A percentile compares a stretch with the other conserved stretches of the same genome.
phyloP scores from a whole-genome alignment of 2,797 vertebrate genomes.

The Vipera latastei region DNA sequence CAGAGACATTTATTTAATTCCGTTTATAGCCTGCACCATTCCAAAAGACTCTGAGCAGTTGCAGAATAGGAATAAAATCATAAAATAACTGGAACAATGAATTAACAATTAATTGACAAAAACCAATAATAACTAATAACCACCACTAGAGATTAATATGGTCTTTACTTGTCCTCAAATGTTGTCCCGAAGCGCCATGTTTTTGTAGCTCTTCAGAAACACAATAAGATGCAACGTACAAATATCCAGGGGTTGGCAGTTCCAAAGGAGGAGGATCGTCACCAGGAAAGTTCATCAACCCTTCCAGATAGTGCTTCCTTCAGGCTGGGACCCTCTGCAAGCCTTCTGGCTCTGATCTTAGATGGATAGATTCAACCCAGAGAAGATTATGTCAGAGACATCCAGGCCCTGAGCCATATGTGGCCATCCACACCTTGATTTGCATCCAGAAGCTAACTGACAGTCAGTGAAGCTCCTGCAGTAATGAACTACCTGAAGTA shows the following conservation, averaged over 20 bases:
- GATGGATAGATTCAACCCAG: not conserved
- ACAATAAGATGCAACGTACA: not conserved
- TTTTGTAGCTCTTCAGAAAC: not conserved
- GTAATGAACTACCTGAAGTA: not conserved
- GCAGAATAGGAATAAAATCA: not conserved
- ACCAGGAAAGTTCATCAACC: not conserved
- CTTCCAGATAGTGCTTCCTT: not conserved
- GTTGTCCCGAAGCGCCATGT: not conserved
- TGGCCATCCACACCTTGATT: not conserved
- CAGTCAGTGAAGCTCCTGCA: not conserved
- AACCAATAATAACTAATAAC: not conserved
- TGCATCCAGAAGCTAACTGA: not conserved
- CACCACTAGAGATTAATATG: not conserved
- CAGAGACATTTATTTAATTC: not conserved
- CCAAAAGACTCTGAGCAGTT: not conserved
- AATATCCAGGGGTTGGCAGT: not conserved
- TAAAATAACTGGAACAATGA: not conserved
- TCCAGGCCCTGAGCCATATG: not conserved
- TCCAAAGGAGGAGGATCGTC: not conserved
- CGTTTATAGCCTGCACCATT: not conserved
- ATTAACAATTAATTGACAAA: not conserved
- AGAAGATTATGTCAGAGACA: not conserved
- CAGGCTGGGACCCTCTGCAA: not conserved
- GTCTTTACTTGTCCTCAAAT: not conserved
- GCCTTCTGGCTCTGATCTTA: not conserved